Evolutionary conservation across 2,797 vertebrate genomes (phyloP), one percentile per base, ranked within the genome.

Genomic region (Helostoma temminkii): DNA sequence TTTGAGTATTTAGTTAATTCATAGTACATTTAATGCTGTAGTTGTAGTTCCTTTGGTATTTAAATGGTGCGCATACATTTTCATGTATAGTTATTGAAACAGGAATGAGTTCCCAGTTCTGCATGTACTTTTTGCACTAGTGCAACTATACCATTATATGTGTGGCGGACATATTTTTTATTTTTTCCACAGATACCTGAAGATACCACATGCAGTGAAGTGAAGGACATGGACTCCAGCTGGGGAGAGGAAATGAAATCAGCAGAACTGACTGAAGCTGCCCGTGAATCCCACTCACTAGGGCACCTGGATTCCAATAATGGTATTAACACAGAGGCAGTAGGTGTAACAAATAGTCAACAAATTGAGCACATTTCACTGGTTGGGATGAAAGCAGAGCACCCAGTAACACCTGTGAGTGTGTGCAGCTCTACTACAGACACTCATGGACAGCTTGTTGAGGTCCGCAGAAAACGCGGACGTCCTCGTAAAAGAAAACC

Each of bases 401-500:
- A 74, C 26, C 37, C 58, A 57, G 18, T 43, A 32, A 28, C 65
- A 4, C 49, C 57, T 28, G 59, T 19, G 1, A 65, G 43, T 2
- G 9, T 74, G 50, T 82, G 81, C 56, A 76, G 53, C 66, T 75
- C 81, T 2, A 74, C 81, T 15, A 58, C 69, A 42, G 74, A 80
- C 58, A 26, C 25, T 22, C 64, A 32, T 0, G 59, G 49, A 42
- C 52, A 73, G 28, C 53, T 50, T 7, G 25, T 54, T 47, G 59
- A 30, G 26, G 54, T 21, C 41, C 58, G 45, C 50, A 82, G 39
- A 37, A 92, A 56, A 83, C 76, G 30, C 0, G 80, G 91, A 8
- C 86, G 86, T 15, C 82, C 81, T 32, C 66, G 58, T 16, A 91
- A 88, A 78, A 59, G 6, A 2, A 83, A 62, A 50, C 12, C 2